These are phyloP conservation scores for Monarcha castaneiventris DNA, from an alignment of 2,113 vertebrate genomes.

Conservation along the genomic window DNA sequence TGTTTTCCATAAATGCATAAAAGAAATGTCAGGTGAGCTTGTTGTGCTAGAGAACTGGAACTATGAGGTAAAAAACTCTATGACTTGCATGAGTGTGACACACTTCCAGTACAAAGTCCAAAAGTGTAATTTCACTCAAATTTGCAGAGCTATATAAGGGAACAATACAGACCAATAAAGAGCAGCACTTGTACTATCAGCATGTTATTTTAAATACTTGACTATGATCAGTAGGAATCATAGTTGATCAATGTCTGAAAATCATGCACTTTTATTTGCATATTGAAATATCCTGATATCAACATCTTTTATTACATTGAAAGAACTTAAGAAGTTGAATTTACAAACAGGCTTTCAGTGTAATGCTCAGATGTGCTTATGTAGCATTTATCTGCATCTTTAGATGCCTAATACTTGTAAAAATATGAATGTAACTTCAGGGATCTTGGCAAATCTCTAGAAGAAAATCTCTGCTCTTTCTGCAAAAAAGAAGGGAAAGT, in stretches of 20 bases:
- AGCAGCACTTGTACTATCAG: not conserved
- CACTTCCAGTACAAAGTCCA: not conserved
- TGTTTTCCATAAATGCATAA: not conserved
- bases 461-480: not conserved
- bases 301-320: not conserved
- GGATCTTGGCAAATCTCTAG: not conserved
- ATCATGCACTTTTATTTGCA: not conserved
- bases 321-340: not conserved
- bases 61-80: not conserved
- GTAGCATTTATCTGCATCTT: not conserved
- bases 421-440: not conserved
- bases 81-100: not conserved
- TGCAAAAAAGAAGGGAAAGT: not conserved
- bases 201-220: not conserved
- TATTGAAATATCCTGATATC: not conserved
- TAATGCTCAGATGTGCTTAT: not conserved
- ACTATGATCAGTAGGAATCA: not conserved
- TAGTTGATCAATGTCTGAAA: not conserved
- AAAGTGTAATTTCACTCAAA: not conserved
- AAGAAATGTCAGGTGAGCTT: not conserved
- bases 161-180: not conserved
- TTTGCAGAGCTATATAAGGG: not conserved
- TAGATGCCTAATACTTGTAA: not conserved
- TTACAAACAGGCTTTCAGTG: not conserved
- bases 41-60: not conserved